phyloP scores from a whole-genome alignment of 2,888 invertebrate genomes.

The Notodonta ziczac region DNA sequence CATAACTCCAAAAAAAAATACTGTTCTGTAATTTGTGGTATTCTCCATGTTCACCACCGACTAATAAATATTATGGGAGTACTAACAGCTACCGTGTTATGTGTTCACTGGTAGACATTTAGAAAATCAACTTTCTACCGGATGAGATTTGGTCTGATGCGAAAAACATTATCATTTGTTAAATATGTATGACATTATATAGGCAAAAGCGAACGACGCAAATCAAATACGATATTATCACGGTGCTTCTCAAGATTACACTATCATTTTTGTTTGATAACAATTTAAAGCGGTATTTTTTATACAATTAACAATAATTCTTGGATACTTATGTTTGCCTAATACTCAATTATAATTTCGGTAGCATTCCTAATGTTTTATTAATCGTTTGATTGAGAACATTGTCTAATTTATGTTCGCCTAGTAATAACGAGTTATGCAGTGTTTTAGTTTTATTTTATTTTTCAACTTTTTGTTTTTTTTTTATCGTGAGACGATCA shows the following conservation, averaged over 20 bases:
- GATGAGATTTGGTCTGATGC: too few species aligned
- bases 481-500: too few species aligned
- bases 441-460: too few species aligned
- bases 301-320: neutral
- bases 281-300: neutral
- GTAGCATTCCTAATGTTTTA: neutral
- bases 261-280: neutral
- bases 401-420: neutral
- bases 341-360: neutral
- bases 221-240: neutral
- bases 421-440: neutral
- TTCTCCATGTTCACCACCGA: too few species aligned
- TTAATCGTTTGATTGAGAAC: neutral
- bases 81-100: too few species aligned
- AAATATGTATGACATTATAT: neutral
- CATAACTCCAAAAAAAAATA: too few species aligned
- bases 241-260: neutral
- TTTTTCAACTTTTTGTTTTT: too few species aligned
- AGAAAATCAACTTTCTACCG: too few species aligned
- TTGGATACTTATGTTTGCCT: neutral
- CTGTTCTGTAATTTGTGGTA: too few species aligned
- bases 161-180: too few species aligned
- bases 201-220: neutral
- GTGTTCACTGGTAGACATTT: too few species aligned
- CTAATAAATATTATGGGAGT: too few species aligned